These are phyloP conservation scores for Xanthorhoe designata DNA, from an alignment of 2,888 invertebrate genomes.

Conservation along the genomic window DNA sequence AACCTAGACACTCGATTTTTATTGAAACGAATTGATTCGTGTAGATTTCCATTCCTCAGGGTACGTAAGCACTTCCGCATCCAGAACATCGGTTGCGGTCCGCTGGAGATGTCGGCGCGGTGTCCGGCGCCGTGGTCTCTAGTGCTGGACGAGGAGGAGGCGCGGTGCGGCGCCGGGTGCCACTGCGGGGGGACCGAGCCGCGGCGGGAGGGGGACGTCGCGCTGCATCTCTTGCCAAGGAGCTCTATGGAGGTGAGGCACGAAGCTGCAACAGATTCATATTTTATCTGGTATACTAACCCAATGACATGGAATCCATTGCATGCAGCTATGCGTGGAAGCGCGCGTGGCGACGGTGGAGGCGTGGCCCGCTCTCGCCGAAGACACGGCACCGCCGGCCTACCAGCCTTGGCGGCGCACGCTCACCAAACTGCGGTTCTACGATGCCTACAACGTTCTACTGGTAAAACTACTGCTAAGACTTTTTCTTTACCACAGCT, in stretches of 20 bases:
- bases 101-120: slow-evolving; percentile 43
- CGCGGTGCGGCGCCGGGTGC: slow-evolving; percentile 35
- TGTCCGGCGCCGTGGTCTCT: slow-evolving; percentile 59
- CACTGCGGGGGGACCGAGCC: background rate
- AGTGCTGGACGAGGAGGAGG: slow-evolving; percentile 24
- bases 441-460: slow-evolving; percentile 52
- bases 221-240: slow-evolving; percentile 50
- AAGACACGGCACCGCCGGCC: background rate
- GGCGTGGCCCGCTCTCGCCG: slow-evolving; percentile 46
- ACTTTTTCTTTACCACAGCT: no score
- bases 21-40: background rate
- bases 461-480: slow-evolving; percentile 36
- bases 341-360: slow-evolving; percentile 48
- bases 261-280: background rate
- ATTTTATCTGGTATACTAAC: no score
- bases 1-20: no score
- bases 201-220: slow-evolving; percentile 13
- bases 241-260: slow-evolving; percentile 54
- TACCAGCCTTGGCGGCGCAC: slow-evolving; percentile 21
- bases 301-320: background rate
- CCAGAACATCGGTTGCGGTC: slow-evolving; percentile 60
- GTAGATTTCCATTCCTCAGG: slow-evolving; percentile 43
- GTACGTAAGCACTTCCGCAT: slow-evolving; percentile 62
- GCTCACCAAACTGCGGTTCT: slow-evolving; percentile 52
- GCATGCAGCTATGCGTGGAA: slow-evolving; percentile 56